These are phyloP conservation scores for Lycodopsis pacificus DNA, from an alignment of 2,797 vertebrate species.

Conservation along the genomic window DNA sequence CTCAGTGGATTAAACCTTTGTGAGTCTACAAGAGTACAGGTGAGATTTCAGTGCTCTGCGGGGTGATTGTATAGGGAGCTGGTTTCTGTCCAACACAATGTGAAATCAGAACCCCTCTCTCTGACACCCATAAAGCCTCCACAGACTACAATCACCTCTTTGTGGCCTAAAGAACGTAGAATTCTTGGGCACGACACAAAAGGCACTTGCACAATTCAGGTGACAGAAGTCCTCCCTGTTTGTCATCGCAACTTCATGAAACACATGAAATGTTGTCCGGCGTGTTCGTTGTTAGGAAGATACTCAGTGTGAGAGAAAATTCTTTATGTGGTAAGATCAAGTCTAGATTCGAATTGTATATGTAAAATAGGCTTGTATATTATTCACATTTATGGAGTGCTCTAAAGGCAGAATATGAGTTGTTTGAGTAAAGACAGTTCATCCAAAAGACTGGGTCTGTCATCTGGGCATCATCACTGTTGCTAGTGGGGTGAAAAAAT, in stretches of 20 bases:
- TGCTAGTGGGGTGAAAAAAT: neutral
- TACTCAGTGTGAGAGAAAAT: neutral
- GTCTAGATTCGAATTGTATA: neutral
- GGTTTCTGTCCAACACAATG: constrained; percentile 76
- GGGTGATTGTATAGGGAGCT: constrained; percentile 67
- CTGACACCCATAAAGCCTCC: constrained; percentile 66
- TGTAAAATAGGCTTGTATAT: neutral
- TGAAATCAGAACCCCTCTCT: constrained; percentile 79
- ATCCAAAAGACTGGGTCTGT: neutral
- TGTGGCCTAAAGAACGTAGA: constrained; percentile 74
- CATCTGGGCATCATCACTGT: neutral
- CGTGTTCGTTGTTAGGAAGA: neutral
- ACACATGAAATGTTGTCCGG: neutral
- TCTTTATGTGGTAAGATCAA: neutral
- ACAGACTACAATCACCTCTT: constrained; percentile 78
- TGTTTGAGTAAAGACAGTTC: neutral
- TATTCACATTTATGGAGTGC: neutral
- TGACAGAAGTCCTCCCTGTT: constrained; percentile 58
- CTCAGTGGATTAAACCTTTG: constrained; percentile 56
- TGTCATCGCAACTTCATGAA: constrained; percentile 20
- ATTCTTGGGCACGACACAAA: constrained; percentile 74
- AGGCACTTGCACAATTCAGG: constrained; percentile 57
- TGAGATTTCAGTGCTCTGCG: constrained; percentile 57
- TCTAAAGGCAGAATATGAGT: neutral
- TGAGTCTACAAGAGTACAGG: constrained; percentile 34